phyloP scores from a whole-genome alignment of 2,888 invertebrate species.

The Hanleya hanleyi region DNA sequence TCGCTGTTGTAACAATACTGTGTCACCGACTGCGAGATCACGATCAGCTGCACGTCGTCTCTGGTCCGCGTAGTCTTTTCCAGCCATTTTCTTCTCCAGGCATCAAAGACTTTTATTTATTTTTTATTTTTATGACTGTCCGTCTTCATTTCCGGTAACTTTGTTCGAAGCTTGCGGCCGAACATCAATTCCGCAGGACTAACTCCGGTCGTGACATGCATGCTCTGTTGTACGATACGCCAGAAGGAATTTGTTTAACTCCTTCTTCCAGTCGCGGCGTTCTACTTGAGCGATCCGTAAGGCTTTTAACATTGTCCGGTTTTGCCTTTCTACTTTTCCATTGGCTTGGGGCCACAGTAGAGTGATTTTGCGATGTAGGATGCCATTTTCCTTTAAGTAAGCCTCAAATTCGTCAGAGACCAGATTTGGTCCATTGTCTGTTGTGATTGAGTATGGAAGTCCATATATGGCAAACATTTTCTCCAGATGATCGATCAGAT shows the following conservation, averaged over 20 bases:
- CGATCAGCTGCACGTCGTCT: conserved; percentile 2
- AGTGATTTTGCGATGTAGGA: no score
- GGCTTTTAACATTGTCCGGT: conserved; percentile 23
- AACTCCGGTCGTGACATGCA: conserved; percentile 27
- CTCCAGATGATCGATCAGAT: conserved; percentile 13
- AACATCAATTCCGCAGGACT: conserved; percentile 27
- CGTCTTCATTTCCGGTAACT: conserved; percentile 17
- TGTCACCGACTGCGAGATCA: background rate
- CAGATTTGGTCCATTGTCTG: conserved; percentile 21
- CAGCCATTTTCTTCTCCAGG: conserved; percentile 13
- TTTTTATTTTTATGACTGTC: no score
- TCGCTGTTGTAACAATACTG: background rate
- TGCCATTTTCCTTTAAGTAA: no score
- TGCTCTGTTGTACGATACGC: conserved; percentile 28
- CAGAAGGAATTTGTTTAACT: conserved; percentile 22
- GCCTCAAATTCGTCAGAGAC: conserved; percentile 3
- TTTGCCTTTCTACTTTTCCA: conserved; percentile 27
- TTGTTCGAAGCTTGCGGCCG: conserved; percentile 25
- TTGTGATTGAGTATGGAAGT: conserved; percentile 15
- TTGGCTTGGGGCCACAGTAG: conserved; percentile 27
- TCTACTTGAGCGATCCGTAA: conserved; percentile 27
- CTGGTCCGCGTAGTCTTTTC: conserved; percentile 16
- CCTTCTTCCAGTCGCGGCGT: conserved; percentile 17
- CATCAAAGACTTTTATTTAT: conserved; percentile 10
- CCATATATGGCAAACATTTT: conserved; percentile 21